These are phyloP conservation scores for Polypedilum vanderplanki DNA, from an alignment of 1,140 invertebrate genomes.

Conservation along the genomic window DNA sequence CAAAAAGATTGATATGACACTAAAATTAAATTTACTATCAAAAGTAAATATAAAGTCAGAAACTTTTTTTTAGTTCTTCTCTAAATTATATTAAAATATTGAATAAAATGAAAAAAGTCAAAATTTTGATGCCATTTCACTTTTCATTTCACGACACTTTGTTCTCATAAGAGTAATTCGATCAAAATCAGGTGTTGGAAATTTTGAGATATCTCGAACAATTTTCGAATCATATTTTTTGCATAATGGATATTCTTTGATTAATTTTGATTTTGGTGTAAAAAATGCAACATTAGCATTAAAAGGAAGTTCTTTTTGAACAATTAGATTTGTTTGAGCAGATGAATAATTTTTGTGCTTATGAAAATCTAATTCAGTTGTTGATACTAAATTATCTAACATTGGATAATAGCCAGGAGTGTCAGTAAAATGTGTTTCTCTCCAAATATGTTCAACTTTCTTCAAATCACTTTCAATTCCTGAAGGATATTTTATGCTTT, in stretches of 20 bases:
- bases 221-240: neutral
- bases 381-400: neutral
- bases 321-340: conserved; percentile 3
- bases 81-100: no score
- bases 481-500: neutral
- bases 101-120: no score
- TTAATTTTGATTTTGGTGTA: neutral
- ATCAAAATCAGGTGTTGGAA: neutral
- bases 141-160: neutral
- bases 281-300: neutral
- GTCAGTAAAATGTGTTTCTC: neutral
- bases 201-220: neutral
- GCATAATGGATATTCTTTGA: neutral
- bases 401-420: neutral
- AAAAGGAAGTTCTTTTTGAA: neutral
- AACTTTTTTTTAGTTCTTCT: no score
- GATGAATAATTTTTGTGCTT: neutral
- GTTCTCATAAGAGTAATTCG: neutral
- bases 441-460: neutral
- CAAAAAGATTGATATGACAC: no score
- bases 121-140: neutral
- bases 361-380: conserved; percentile 7
- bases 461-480: neutral
- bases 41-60: no score
- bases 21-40: no score